Evolutionary conservation across 2,113 vertebrate genomes (phyloP).

Genomic region (Gymnarchus niloticus): DNA sequence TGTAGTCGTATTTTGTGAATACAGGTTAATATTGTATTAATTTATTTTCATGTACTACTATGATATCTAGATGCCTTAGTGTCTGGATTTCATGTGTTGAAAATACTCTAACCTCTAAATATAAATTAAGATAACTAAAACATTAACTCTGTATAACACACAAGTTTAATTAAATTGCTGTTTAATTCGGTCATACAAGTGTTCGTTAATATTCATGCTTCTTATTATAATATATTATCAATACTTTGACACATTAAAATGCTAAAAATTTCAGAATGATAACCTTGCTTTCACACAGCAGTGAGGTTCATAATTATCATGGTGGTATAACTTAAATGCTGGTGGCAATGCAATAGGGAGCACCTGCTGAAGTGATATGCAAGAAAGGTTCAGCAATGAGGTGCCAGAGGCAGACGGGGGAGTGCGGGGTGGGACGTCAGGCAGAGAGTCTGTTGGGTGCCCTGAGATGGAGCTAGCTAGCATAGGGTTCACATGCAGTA

Average conservation of each 20-base stretch:
- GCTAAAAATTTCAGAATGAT: background rate
- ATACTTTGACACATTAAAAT: background rate
- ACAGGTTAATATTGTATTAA: background rate
- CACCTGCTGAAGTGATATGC: background rate
- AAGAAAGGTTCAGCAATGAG: constrained; percentile 36
- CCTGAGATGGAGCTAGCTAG: constrained; percentile 13
- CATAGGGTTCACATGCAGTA: constrained; percentile 57
- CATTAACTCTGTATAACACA: background rate
- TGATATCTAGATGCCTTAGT: background rate
- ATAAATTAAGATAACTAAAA: constrained; percentile 4
- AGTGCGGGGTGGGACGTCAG: background rate
- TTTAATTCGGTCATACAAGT: too few species aligned
- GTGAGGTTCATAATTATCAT: background rate
- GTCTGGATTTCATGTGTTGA: background rate
- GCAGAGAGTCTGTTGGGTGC: background rate
- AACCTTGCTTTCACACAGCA: background rate
- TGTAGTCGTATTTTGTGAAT: background rate
- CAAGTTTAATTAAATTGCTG: background rate
- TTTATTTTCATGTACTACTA: background rate
- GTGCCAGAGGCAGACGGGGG: background rate
- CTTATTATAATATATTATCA: background rate
- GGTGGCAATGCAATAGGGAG: background rate
- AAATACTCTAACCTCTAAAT: background rate
- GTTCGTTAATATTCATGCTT: too few species aligned
- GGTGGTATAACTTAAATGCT: background rate